Conservation (phyloP, 2,113 vertebrate genomes). For the Aptenodytes patagonicus region DNA sequence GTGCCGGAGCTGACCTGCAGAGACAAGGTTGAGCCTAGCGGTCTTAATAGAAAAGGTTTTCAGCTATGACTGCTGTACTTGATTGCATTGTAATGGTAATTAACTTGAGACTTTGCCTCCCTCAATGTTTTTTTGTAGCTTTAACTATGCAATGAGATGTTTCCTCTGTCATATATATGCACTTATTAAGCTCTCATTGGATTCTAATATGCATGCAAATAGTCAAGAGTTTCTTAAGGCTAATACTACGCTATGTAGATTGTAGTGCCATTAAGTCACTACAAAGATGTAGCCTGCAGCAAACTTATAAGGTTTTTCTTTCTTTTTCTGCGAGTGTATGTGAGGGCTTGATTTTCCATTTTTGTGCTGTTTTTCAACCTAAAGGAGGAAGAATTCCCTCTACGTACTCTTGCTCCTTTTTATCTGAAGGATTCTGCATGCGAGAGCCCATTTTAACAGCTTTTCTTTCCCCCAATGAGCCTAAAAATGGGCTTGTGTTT, state of each 20-base stretch:
- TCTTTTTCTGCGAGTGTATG: neutral
- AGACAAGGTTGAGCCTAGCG: conserved; percentile 72
- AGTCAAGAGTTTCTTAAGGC: conserved; percentile 75
- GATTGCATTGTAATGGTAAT: conserved; percentile 85
- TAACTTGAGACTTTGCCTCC: conserved; percentile 73
- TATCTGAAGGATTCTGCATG: neutral
- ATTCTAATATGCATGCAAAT: conserved; percentile 75
- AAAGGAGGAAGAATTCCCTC: neutral
- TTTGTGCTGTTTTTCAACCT: neutral
- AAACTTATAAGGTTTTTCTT: neutral
- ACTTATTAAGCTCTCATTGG: conserved; percentile 73
- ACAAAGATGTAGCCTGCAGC: conserved; percentile 48
- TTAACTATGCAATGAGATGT: conserved; percentile 73
- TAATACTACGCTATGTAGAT: conserved; percentile 55
- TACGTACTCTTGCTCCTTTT: neutral
- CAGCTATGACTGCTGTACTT: conserved; percentile 75
- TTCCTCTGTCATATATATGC: conserved; percentile 74
- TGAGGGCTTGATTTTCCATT: neutral
- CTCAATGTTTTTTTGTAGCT: conserved; percentile 62
- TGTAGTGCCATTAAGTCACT: conserved; percentile 48
- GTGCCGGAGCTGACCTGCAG: conserved; percentile 76
- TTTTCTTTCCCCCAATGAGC: neutral
- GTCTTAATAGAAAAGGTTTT: conserved; percentile 79
- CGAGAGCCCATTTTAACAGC: fast-evolving
- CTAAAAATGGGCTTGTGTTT: neutral